phyloP scores from a whole-genome alignment of 2,113 vertebrate genomes.

The Balaeniceps rex region DNA sequence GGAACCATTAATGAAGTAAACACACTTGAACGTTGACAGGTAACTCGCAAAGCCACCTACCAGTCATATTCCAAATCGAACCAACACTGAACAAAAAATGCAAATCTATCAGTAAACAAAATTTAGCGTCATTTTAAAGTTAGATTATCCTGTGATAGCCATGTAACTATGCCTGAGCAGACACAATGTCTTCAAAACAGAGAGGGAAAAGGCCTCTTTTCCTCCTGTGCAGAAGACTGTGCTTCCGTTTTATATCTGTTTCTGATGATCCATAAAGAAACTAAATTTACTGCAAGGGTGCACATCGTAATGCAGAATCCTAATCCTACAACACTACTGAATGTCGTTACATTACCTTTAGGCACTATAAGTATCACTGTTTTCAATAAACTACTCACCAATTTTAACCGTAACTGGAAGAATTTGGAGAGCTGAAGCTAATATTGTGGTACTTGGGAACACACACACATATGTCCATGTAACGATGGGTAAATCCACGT shows the following conservation, averaged over 20 bases:
- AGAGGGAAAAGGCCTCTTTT: not conserved
- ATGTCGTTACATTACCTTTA: not conserved
- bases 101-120: not conserved
- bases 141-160: not conserved
- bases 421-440: not conserved
- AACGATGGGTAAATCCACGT: not conserved
- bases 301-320: not conserved
- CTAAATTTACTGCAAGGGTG: constrained; percentile 30
- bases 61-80: not conserved
- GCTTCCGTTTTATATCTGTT: not conserved
- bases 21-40: not conserved
- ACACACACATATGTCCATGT: not conserved
- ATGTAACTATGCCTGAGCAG: not conserved
- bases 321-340: not conserved
- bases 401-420: not conserved
- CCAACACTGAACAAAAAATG: not conserved
- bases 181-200: not conserved
- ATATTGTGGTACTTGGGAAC: not conserved
- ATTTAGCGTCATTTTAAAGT: not conserved
- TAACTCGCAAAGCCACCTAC: not conserved
- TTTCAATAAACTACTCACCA: not conserved
- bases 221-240: not conserved
- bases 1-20: constrained; percentile 30
- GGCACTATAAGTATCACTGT: not conserved
- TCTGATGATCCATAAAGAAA: constrained; percentile 46